Evolutionary conservation across 2,888 invertebrate genomes (phyloP).

Genomic region (Tiliacea citrago): DNA sequence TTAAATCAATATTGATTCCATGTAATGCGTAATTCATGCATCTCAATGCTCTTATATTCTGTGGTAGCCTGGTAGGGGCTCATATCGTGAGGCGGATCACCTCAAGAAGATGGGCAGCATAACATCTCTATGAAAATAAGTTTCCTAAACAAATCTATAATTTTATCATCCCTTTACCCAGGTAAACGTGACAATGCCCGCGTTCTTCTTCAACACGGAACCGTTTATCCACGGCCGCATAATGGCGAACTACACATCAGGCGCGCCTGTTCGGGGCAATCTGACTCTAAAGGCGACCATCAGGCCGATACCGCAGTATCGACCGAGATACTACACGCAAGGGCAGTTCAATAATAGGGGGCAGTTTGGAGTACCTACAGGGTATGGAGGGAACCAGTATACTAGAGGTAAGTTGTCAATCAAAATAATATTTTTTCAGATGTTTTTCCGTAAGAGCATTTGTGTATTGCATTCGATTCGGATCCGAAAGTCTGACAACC

Average conservation of each 20-base stretch:
- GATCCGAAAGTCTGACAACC: too few relatives aligned
- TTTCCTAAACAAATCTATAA: not conserved
- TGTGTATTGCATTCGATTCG: not conserved
- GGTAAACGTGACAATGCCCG: constrained; percentile 98
- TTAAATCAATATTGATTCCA: too few relatives aligned
- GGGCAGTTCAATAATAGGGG: constrained; percentile 89
- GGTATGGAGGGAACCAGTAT: constrained; percentile 79
- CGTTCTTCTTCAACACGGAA: constrained; percentile 97
- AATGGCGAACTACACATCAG: constrained; percentile 98
- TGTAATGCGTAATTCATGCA: too few relatives aligned
- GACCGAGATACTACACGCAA: constrained; percentile 84
- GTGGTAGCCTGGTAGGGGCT: too few relatives aligned
- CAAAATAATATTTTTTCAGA: not conserved
- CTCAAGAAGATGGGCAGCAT: too few relatives aligned
- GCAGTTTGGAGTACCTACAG: constrained; percentile 77
- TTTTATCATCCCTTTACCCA: constrained; percentile 66
- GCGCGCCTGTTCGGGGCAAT: constrained; percentile 97
- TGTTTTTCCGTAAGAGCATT: not conserved
- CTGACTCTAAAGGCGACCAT: constrained; percentile 95
- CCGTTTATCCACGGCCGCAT: constrained; percentile 95
- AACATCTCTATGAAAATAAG: not conserved
- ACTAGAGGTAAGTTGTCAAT: constrained; percentile 77
- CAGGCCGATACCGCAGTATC: constrained; percentile 92
- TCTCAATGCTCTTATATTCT: too few relatives aligned
- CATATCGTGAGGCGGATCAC: too few relatives aligned